A percentile compares a stretch with the other conserved stretches of the same genome.
Evolutionary conservation across 1,140 invertebrate genomes (phyloP).

Genomic region (Laupala kohalensis): DNA sequence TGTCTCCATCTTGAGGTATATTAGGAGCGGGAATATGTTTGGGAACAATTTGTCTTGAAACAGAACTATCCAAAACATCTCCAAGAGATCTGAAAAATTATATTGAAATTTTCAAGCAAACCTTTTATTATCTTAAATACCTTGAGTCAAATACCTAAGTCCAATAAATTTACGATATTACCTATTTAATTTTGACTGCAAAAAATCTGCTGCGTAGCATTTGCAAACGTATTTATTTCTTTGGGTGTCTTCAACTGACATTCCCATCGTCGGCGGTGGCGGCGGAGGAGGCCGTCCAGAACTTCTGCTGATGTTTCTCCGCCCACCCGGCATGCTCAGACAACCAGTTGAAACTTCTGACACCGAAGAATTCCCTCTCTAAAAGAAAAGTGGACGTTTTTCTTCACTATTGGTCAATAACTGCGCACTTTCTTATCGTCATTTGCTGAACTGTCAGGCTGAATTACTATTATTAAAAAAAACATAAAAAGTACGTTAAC

Average conservation of each 20-base stretch:
- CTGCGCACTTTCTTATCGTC: too few species aligned
- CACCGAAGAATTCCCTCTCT: neutral
- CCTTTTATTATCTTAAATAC: neutral
- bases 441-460: neutral
- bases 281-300: conserved; percentile 16
- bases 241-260: conserved; percentile 14
- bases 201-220: neutral
- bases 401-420: neutral
- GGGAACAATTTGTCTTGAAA: conserved; percentile 29
- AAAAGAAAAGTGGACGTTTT: neutral
- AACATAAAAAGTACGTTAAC: too few species aligned
- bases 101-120: neutral
- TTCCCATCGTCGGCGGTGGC: neutral
- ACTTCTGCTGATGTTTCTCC: conserved; percentile 18
- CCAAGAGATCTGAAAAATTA: conserved; percentile 2
- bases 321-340: conserved; percentile 20
- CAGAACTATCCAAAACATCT: neutral
- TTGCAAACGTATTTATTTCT: conserved; percentile 17
- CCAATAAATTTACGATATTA: neutral
- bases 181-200: neutral
- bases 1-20: conserved; percentile 64
- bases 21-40: conserved; percentile 78
- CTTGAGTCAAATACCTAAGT: conserved; percentile 5
- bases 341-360: neutral
- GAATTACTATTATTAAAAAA: too few species aligned